Evolutionary conservation across 2,888 invertebrate genomes (phyloP).

Genomic region (Polymixis flavicincta): DNA sequence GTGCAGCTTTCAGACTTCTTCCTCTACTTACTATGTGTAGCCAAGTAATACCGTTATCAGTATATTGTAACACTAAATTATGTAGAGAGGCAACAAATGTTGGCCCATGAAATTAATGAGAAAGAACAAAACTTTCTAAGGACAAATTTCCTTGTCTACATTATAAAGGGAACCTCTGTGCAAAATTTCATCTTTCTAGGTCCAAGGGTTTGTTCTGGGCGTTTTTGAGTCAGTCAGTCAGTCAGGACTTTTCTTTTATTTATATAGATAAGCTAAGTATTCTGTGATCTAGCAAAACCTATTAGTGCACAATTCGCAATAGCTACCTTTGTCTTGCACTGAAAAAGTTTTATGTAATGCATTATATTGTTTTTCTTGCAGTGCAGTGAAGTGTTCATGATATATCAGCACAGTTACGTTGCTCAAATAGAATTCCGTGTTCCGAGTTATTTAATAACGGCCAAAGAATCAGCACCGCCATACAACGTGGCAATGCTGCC

Average conservation of each 20-base stretch:
- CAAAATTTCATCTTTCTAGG: too few species aligned
- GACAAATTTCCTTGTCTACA: background rate
- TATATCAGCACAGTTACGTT: too few species aligned
- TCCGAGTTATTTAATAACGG: constrained; percentile 4
- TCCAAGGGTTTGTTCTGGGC: too few species aligned
- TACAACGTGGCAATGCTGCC: too few species aligned
- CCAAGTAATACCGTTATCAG: background rate
- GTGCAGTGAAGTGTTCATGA: too few species aligned
- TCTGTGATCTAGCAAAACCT: background rate
- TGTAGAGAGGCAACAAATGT: background rate
- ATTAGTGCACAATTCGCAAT: background rate
- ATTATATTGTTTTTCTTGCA: background rate
- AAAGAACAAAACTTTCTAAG: background rate
- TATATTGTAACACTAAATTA: background rate
- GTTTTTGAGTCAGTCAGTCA: too few species aligned
- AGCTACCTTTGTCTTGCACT: constrained; percentile 1
- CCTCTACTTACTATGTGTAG: background rate
- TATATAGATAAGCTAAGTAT: background rate
- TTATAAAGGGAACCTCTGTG: too few species aligned
- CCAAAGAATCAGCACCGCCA: too few species aligned
- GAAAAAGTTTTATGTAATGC: constrained; percentile 11
- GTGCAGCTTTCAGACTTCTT: background rate
- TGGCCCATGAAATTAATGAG: background rate
- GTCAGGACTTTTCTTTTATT: too few species aligned
- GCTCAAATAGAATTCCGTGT: background rate